phyloP scores from a whole-genome alignment of 1,140 invertebrate species.

The Littorina saxatilis region DNA sequence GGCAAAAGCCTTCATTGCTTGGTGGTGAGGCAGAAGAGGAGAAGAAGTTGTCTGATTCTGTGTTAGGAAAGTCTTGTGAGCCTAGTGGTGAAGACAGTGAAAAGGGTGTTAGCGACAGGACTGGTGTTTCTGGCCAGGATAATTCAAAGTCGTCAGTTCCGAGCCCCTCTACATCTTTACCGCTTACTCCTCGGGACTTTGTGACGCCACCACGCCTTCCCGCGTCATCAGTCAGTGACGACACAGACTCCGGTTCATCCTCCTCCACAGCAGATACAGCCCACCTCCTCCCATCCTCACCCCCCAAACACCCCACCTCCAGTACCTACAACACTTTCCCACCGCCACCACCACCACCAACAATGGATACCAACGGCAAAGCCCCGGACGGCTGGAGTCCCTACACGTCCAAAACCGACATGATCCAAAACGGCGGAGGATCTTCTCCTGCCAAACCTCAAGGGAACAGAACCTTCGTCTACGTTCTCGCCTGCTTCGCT shows the following conservation, averaged over 20 bases:
- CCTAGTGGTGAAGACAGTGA: too few species aligned
- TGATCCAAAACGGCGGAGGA: neutral
- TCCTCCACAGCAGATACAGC: neutral
- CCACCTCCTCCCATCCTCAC: neutral
- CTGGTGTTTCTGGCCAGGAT: neutral
- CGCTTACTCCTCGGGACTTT: too few species aligned
- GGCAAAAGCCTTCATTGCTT: too few species aligned
- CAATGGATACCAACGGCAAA: neutral
- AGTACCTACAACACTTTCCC: neutral
- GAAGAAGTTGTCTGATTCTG: too few species aligned
- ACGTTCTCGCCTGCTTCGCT: conserved; percentile 68
- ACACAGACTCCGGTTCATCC: neutral
- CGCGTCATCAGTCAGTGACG: neutral
- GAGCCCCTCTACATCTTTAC: too few species aligned
- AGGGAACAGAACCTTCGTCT: conserved; percentile 61
- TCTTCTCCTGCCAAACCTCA: too few species aligned
- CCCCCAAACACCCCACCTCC: neutral
- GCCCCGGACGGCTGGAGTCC: neutral
- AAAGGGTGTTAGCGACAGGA: too few species aligned
- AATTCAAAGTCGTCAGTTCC: too few species aligned
- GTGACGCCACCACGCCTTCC: neutral
- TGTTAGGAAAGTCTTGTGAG: too few species aligned
- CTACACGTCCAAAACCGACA: too few species aligned
- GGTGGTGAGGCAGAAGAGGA: too few species aligned
- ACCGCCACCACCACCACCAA: too few species aligned